phyloP scores from a whole-genome alignment of 2,113 vertebrate species.

The Plestiodon gilberti region DNA sequence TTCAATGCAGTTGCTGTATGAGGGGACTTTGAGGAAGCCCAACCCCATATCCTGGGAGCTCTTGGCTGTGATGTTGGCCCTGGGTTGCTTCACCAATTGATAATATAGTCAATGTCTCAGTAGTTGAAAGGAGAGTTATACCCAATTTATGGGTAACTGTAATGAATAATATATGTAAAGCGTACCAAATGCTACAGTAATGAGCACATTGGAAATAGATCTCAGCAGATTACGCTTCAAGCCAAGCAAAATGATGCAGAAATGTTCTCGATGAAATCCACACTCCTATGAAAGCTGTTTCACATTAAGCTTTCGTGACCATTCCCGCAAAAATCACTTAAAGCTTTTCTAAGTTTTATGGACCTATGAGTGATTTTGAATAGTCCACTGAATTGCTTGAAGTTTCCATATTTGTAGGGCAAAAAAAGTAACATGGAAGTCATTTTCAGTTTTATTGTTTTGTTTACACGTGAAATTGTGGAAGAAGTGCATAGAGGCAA shows the following conservation, averaged over 20 bases:
- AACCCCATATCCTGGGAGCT: neutral
- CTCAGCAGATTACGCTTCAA: constrained; percentile 18
- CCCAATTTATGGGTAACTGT: neutral
- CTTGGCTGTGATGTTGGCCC: neutral
- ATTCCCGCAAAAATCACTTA: neutral
- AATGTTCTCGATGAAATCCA: neutral
- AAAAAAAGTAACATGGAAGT: neutral
- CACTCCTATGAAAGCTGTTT: neutral
- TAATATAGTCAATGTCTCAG: neutral
- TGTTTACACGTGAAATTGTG: constrained; percentile 1
- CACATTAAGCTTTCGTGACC: neutral
- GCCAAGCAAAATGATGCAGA: neutral
- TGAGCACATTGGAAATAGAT: constrained; percentile 1
- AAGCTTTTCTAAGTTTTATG: neutral
- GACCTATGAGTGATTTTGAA: neutral
- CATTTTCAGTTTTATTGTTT: neutral
- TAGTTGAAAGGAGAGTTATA: neutral
- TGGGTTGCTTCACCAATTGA: neutral
- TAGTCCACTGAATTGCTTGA: constrained; percentile 19
- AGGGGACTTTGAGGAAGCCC: neutral
- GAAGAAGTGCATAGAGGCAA: neutral
- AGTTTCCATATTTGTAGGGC: neutral
- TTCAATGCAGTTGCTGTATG: neutral
- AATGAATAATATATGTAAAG: neutral
- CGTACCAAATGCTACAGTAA: neutral